phyloP scores from a whole-genome alignment of 2,888 invertebrate species.

The Nesidiocoris tenuis region DNA sequence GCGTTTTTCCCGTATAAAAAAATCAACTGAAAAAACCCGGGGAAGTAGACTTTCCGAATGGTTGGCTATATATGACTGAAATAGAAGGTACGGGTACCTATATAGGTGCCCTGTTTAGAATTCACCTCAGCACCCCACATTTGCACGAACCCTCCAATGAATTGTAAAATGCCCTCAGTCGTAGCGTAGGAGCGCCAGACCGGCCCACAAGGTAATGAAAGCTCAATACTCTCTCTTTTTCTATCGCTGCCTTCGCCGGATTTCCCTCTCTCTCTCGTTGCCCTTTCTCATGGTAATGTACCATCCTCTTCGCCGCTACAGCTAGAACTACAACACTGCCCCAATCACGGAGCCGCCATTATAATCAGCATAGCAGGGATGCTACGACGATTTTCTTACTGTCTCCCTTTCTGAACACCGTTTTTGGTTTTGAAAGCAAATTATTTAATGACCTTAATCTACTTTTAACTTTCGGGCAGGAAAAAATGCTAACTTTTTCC shows the following conservation, averaged over 20 bases:
- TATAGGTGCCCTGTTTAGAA: conserved; percentile 1
- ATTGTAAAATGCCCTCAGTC: conserved; percentile 9
- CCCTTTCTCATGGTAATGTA: conserved; percentile 2
- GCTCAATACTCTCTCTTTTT: neutral
- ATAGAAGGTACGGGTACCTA: neutral
- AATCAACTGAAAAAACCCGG: too few species aligned
- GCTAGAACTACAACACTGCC: neutral
- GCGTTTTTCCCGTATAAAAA: too few species aligned
- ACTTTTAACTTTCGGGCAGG: too few species aligned
- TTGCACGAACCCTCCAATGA: conserved; percentile 14
- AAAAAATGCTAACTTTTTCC: too few species aligned
- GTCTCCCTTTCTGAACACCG: neutral
- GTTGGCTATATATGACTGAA: neutral
- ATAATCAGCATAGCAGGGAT: neutral
- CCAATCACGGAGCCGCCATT: conserved; percentile 5
- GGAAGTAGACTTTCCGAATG: neutral
- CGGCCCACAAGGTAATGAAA: conserved; percentile 6
- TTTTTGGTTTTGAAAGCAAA: neutral
- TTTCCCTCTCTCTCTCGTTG: neutral
- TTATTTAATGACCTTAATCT: conserved; percentile 9
- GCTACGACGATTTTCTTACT: neutral
- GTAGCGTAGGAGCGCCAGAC: neutral
- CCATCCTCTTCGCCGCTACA: neutral
- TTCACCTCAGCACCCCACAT: conserved; percentile 4
- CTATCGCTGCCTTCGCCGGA: neutral